Conservation (phyloP, 2,113 vertebrate species). For the Aix galericulata region DNA sequence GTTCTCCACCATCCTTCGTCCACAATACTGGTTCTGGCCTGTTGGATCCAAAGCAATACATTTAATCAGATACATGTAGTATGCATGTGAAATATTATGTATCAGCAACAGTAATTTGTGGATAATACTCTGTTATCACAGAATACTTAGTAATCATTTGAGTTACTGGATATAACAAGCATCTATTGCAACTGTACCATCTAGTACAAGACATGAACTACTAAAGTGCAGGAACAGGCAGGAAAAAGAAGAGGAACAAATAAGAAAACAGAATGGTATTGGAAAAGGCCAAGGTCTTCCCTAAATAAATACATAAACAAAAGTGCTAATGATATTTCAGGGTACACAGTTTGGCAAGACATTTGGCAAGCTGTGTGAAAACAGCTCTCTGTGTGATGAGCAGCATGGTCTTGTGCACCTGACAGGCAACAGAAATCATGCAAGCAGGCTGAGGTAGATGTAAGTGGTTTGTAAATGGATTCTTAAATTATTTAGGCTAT, state of each 20-base stretch:
- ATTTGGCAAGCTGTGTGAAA: background rate
- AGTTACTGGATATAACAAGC: background rate
- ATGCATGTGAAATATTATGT: rapidly evolving
- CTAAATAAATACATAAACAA: background rate
- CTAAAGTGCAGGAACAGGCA: background rate
- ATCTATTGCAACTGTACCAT: background rate
- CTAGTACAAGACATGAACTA: background rate
- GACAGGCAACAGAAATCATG: background rate
- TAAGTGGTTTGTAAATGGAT: background rate
- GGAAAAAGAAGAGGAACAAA: background rate
- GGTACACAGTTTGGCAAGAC: background rate
- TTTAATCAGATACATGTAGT: background rate
- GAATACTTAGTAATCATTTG: background rate
- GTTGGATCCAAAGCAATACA: constrained; percentile 16
- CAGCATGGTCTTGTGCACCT: background rate
- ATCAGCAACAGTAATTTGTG: background rate
- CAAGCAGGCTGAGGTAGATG: background rate
- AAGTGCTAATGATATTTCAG: rapidly evolving
- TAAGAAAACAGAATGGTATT: background rate
- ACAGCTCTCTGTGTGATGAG: background rate
- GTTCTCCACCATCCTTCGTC: constrained; percentile 95
- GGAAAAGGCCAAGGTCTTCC: background rate
- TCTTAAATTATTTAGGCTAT: background rate
- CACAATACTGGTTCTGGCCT: constrained; percentile 96
- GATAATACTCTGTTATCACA: background rate